Evolutionary conservation across 2,888 invertebrate genomes (phyloP).

Genomic region (Nebria brevicollis): DNA sequence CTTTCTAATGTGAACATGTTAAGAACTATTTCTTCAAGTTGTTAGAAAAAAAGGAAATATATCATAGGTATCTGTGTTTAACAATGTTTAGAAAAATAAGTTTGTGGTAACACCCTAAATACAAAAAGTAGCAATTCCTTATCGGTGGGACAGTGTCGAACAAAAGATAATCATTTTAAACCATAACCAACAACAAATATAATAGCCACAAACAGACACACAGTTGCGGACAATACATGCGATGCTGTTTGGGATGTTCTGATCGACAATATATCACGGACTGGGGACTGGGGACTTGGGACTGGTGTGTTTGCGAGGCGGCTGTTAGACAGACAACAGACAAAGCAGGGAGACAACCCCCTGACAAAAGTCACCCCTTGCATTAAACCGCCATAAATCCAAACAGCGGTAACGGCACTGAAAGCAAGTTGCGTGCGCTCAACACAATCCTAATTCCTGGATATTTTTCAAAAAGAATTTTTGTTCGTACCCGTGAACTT

Average conservation of each 20-base stretch:
- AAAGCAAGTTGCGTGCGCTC: too few relatives aligned
- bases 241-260: conserved; percentile 5
- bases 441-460: too few relatives aligned
- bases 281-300: background rate
- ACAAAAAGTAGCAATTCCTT: conserved; percentile 1
- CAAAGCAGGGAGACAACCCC: conserved; percentile 20
- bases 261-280: conserved; percentile 2
- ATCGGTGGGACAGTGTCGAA: conserved; percentile 6
- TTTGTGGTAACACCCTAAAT: conserved; percentile 2
- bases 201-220: background rate
- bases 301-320: conserved; percentile 4
- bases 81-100: background rate
- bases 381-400: conserved; percentile 19
- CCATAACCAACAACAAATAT: background rate
- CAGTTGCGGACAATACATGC: background rate
- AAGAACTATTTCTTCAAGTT: too few relatives aligned
- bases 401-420: background rate
- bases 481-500: too few relatives aligned
- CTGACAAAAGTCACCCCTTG: conserved; percentile 18
- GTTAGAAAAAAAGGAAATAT: background rate
- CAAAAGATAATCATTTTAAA: conserved; percentile 12
- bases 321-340: conserved; percentile 17
- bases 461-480: too few relatives aligned
- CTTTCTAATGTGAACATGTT: too few relatives aligned
- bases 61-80: background rate